A percentile compares a stretch with the other conserved stretches of the same genome.
Conservation (phyloP, 2,113 vertebrate species). For the Fulmarus glacialis region DNA sequence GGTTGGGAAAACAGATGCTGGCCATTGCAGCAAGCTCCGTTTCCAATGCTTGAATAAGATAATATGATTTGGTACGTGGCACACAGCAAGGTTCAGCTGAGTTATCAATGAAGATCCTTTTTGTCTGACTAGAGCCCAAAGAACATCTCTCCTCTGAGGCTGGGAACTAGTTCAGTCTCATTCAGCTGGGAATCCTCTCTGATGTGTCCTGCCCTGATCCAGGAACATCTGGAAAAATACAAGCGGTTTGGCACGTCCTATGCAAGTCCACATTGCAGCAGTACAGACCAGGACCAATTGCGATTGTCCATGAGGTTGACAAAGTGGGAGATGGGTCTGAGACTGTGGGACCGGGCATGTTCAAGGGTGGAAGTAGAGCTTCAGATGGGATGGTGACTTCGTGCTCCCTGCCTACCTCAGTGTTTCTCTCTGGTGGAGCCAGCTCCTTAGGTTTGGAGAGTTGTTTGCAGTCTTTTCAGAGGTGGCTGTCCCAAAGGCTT, state of each 20-base stretch:
- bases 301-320: not conserved
- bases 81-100: not conserved
- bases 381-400: not conserved
- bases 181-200: not conserved
- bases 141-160: not conserved
- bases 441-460: not conserved
- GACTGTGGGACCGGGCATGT: not conserved
- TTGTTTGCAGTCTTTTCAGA: not conserved
- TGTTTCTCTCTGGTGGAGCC: not conserved
- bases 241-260: fast-evolving
- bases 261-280: not conserved
- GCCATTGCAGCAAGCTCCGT: not conserved
- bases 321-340: not conserved
- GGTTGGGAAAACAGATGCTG: not conserved
- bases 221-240: not conserved
- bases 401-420: not conserved
- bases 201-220: not conserved
- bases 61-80: not conserved
- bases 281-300: not conserved
- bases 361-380: not conserved
- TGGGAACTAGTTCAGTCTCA: not conserved
- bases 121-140: not conserved
- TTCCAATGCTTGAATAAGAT: fast-evolving
- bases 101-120: not conserved
- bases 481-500: not conserved